Evolutionary conservation across 2,797 vertebrate species (phyloP).

Genomic region (Arctocebus calabarensis): DNA sequence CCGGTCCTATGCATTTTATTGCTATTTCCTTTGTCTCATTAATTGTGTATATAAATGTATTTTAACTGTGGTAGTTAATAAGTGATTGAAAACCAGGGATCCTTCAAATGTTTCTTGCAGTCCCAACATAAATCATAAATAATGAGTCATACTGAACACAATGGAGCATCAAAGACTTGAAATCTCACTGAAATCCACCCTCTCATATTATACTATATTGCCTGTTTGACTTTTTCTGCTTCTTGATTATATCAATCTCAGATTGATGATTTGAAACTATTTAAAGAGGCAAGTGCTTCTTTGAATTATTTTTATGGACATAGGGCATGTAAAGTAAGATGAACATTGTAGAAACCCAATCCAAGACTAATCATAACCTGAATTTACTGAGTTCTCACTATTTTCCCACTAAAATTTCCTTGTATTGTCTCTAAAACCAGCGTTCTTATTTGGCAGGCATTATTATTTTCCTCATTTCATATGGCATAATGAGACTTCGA

Average conservation of each 20-base stretch:
- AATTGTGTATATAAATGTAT: background rate
- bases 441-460: background rate
- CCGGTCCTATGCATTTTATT: background rate
- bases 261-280: background rate
- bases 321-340: background rate
- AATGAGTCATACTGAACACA: background rate
- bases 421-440: background rate
- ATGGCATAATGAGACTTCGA: background rate
- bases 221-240: background rate
- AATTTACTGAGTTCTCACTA: background rate
- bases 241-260: background rate
- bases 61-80: background rate
- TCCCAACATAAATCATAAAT: too few species aligned
- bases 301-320: background rate
- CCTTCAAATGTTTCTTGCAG: background rate
- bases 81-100: background rate
- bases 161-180: background rate
- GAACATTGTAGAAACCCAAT: background rate
- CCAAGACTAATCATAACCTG: background rate
- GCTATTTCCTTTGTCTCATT: background rate
- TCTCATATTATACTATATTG: background rate
- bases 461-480: background rate
- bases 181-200: background rate
- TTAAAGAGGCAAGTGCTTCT: background rate
- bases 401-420: background rate